These are phyloP conservation scores for Excalfactoria chinensis DNA, from an alignment of 2,113 vertebrate genomes.

Conservation along the genomic window DNA sequence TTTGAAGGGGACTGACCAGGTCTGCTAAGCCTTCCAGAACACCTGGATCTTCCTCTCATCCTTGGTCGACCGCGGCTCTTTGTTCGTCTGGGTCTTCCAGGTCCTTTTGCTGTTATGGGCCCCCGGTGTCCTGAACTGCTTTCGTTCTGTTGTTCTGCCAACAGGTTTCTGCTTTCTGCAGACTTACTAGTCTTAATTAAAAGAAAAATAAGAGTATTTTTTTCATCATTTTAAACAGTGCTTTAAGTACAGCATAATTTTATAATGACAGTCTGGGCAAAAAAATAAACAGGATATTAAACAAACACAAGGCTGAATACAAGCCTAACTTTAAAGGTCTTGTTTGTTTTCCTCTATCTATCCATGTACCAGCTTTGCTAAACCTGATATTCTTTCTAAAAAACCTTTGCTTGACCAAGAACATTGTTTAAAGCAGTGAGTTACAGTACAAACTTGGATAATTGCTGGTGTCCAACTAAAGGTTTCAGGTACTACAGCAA, in stretches of 20 bases:
- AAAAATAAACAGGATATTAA: background rate
- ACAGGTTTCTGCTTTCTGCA: constrained; percentile 6
- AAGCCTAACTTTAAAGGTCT: background rate
- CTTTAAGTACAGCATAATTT: background rate
- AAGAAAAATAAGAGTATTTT: background rate
- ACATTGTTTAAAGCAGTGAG: background rate
- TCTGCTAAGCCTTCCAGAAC: constrained; percentile 70
- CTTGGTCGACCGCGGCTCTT: constrained; percentile 65
- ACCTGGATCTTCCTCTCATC: constrained; percentile 49
- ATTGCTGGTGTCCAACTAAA: background rate
- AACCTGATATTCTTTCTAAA: background rate
- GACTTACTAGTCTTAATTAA: constrained; percentile 41
- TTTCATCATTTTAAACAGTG: background rate
- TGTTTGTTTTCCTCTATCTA: background rate
- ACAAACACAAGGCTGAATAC: background rate
- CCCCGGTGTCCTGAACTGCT: background rate
- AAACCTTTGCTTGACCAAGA: background rate
- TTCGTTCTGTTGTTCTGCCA: constrained; percentile 42
- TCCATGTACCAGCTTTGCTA: background rate
- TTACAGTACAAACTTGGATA: background rate
- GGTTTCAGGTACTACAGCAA: background rate
- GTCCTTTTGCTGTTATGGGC: constrained; percentile 70
- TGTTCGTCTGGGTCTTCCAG: constrained; percentile 70
- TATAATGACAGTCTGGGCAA: background rate
- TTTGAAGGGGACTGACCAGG: constrained; percentile 72